Base-by-base conservation (phyloP, 1,140 invertebrate species). In the Arion vulgaris region DNA sequence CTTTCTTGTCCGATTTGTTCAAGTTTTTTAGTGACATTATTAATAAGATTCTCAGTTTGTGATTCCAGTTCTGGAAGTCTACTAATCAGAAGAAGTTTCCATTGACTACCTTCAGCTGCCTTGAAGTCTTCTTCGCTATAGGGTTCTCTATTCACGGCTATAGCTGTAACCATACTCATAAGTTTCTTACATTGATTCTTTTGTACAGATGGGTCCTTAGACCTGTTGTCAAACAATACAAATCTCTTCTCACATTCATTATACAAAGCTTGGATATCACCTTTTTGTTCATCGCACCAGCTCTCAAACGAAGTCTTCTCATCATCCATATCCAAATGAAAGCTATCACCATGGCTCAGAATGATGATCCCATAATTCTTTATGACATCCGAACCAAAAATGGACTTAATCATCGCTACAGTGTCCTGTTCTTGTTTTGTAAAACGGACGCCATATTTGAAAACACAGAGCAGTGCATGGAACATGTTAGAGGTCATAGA, bases 391-490 rank as follows among this genome's bases (percentile, higher is more conserved):
- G 2, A 1, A 23, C 74, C 74, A 76, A 76, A 38, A 66, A 39
- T 57, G 15, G 76, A 4, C 26, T 68, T 57, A 34, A 41, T 66
- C 34, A 39, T 39, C 28, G 11, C 13, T 23, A 38, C 32, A 7
- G 76, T n/a, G 32, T 66, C 26, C 39, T n/a, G 23, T n/a, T 79
- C 32, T 2, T 57, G 53, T 38, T 71, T 38, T 19, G 32, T 72
- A 45, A 51, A 49, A 68, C 15, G 79, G 89, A 88, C 85, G 88
- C 90, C 38, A 88, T 87, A 88, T 89, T 90, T 36, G 86, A 81
- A 13, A 90, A 79, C 26, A 86, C 84, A 51, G 85, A 85, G 0
- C 53, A 66, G 26, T 26, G 71, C 71, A 39, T 39, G 36, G 28
- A 72, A 72, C 11, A 19, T 28, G 36, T 72, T 13, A 1, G 36